Evolutionary conservation across 2,113 vertebrate species (phyloP).

Genomic region (Ammodramus savannarum): DNA sequence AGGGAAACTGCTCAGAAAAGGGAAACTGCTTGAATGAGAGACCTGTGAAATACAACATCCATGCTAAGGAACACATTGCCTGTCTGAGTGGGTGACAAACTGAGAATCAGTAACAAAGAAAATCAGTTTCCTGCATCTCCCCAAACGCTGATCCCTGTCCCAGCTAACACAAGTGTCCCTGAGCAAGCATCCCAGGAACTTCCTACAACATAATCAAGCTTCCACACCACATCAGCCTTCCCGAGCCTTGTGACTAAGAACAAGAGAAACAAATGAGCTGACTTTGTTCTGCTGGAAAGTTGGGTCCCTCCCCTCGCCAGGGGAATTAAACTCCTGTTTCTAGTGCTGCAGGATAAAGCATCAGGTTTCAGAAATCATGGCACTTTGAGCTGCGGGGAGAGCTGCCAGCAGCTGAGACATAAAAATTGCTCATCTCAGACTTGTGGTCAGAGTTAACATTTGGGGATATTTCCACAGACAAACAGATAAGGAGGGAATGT

Average conservation of each 20-base stretch:
- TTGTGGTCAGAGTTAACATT: constrained; percentile 21
- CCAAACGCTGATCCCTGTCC: background rate
- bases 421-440: constrained; percentile 16
- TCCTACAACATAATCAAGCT: background rate
- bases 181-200: background rate
- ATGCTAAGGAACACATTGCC: background rate
- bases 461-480: constrained; percentile 28
- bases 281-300: background rate
- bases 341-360: background rate
- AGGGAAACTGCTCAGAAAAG: background rate
- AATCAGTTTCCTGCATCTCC: background rate
- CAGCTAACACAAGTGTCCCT: background rate
- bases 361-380: constrained; percentile 24
- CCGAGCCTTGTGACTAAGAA: background rate
- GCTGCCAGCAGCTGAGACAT: background rate
- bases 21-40: background rate
- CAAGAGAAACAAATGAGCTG: background rate
- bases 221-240: background rate
- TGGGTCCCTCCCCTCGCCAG: background rate
- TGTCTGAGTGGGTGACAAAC: background rate
- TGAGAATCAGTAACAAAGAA: background rate
- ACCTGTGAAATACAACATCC: background rate
- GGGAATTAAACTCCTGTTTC: constrained; percentile 21
- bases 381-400: background rate
- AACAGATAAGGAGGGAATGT: constrained; percentile 30